These are phyloP conservation scores for Puma concolor DNA, from an alignment of 2,113 vertebrate genomes.

Conservation along the genomic window DNA sequence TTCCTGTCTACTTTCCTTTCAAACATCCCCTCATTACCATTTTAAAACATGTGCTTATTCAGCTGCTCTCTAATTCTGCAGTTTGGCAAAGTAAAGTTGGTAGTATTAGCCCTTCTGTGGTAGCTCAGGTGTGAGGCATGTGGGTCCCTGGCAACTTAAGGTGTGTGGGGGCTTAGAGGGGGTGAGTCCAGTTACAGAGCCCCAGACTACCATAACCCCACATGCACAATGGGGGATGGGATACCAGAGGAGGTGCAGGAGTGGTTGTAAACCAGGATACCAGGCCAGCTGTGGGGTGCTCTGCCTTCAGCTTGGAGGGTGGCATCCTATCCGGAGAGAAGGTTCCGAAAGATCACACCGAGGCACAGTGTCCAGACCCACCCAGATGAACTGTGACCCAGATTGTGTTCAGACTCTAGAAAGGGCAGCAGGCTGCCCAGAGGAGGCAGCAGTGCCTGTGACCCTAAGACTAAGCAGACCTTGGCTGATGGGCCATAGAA, in stretches of 20 bases:
- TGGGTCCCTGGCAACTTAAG: not conserved
- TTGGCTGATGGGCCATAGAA: not conserved
- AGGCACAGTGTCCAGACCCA: not conserved
- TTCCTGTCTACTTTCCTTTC: conserved; percentile 33
- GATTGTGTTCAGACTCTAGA: not conserved
- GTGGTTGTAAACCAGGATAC: not conserved
- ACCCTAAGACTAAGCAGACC: not conserved
- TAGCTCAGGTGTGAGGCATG: conserved; percentile 6
- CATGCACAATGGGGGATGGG: not conserved
- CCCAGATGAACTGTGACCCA: not conserved
- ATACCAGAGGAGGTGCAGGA: not conserved
- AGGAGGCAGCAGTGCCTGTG: not conserved
- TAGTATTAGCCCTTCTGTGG: conserved; percentile 3
- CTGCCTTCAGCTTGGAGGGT: not conserved
- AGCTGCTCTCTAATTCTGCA: conserved; percentile 59
- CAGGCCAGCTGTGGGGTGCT: not conserved
- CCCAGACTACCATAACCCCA: not conserved
- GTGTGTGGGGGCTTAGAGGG: not conserved
- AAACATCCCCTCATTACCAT: conserved; percentile 48
- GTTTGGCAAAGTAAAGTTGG: conserved; percentile 35
- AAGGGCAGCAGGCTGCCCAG: not conserved
- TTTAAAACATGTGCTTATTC: conserved; percentile 68
- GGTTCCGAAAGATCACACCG: not conserved
- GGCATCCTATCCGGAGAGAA: not conserved
- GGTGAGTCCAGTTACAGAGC: not conserved